These are phyloP conservation scores for Zaprionus lachaisei DNA, from an alignment of 1,140 invertebrate genomes.

Conservation along the genomic window DNA sequence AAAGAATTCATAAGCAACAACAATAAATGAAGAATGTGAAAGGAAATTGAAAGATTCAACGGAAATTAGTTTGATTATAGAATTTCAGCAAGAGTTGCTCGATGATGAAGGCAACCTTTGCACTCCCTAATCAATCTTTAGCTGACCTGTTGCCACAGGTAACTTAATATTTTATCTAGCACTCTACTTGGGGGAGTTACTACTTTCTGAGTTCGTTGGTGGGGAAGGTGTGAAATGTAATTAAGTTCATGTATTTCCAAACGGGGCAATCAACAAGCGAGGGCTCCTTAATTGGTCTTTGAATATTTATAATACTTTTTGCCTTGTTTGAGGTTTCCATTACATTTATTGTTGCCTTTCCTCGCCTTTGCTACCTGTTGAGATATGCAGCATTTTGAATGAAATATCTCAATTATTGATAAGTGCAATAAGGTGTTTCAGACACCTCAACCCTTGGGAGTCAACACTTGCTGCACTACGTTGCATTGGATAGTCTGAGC, in stretches of 20 bases:
- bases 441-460: not conserved
- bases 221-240: constrained; percentile 4
- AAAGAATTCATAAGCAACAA: not conserved
- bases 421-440: constrained; percentile 7
- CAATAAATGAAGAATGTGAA: not conserved
- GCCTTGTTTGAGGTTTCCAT: constrained; percentile 1
- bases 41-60: not conserved
- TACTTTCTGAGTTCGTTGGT: not conserved
- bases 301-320: constrained; percentile 57
- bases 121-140: not conserved
- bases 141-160: not conserved
- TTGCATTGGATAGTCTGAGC: not conserved
- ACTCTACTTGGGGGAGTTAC: too few relatives aligned
- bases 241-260: not conserved
- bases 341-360: not conserved
- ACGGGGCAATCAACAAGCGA: constrained; percentile 22
- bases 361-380: constrained; percentile 22
- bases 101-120: not conserved
- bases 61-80: not conserved
- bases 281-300: constrained; percentile 42
- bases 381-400: constrained; percentile 32
- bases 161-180: not conserved
- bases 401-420: constrained; percentile 42
- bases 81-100: not conserved
- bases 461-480: constrained; percentile 10